These are phyloP conservation scores for Craseonycteris thonglongyai DNA, from an alignment of 2,113 vertebrate species.

Conservation along the genomic window DNA sequence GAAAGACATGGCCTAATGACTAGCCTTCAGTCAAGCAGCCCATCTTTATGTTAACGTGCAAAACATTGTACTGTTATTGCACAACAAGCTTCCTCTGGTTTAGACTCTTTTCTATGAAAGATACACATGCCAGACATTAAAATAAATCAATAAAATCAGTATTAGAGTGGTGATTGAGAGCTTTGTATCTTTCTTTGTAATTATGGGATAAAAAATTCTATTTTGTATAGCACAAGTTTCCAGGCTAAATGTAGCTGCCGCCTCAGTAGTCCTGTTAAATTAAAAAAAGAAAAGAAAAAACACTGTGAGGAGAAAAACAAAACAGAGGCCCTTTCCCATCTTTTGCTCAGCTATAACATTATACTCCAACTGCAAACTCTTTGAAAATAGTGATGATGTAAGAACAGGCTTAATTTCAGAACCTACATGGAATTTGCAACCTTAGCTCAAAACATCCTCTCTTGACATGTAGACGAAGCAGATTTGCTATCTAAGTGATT, in stretches of 20 bases:
- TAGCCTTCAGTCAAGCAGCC: neutral
- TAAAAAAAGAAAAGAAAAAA: too few species aligned
- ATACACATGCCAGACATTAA: neutral
- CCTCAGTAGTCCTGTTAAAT: neutral
- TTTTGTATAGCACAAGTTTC: neutral
- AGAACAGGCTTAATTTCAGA: conserved; percentile 34
- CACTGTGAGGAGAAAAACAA: neutral
- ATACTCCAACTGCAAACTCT: conserved; percentile 3
- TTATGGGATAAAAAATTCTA: neutral
- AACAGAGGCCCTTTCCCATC: neutral
- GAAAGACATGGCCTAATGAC: neutral
- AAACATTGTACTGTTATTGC: neutral
- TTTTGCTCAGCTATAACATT: conserved; percentile 13
- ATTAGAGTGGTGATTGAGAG: neutral
- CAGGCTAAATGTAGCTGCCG: neutral
- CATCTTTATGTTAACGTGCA: neutral
- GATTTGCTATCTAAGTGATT: conserved; percentile 47
- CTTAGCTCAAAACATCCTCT: conserved; percentile 48
- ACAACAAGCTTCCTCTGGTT: neutral
- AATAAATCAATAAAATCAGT: neutral
- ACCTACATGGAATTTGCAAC: conserved; percentile 40
- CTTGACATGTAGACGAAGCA: conserved; percentile 43
- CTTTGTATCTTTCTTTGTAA: neutral
- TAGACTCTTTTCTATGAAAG: neutral
- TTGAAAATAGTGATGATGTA: conserved; percentile 46